Conservation (phyloP, 2,113 vertebrate species). For the Abramis brama region DNA sequence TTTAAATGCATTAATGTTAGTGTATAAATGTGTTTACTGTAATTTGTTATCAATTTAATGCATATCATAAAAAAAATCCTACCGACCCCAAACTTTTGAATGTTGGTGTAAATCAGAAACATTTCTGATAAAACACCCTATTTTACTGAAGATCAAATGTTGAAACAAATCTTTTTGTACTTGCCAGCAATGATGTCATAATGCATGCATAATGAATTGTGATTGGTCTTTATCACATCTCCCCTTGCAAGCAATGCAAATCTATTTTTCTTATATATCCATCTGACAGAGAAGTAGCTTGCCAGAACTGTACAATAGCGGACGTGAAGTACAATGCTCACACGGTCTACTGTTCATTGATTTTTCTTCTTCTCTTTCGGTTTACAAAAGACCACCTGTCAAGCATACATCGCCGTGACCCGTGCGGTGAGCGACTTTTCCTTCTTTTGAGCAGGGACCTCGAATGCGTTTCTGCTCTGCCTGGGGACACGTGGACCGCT, state of each 20-base stretch:
- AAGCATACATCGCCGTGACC: conserved; percentile 56
- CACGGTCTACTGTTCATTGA: conserved; percentile 20
- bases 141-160: not conserved
- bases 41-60: not conserved
- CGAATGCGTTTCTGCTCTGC: conserved; percentile 37
- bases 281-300: not conserved
- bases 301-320: conserved; percentile 18
- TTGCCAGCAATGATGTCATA: not conserved
- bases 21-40: not conserved
- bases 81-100: not conserved
- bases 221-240: not conserved
- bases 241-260: not conserved
- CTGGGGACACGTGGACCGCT: conserved; percentile 36
- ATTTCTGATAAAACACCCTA: not conserved
- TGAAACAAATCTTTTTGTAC: not conserved
- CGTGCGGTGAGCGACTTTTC: conserved; percentile 58
- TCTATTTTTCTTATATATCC: not conserved
- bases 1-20: too few species aligned
- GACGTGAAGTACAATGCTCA: conserved; percentile 6
- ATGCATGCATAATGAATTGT: not conserved
- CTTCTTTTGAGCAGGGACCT: conserved; percentile 38
- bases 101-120: not conserved
- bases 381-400: conserved; percentile 54
- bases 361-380: not conserved
- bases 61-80: not conserved